Conservation (phyloP, 2,888 invertebrate genomes). For the Cybosia mesomella region DNA sequence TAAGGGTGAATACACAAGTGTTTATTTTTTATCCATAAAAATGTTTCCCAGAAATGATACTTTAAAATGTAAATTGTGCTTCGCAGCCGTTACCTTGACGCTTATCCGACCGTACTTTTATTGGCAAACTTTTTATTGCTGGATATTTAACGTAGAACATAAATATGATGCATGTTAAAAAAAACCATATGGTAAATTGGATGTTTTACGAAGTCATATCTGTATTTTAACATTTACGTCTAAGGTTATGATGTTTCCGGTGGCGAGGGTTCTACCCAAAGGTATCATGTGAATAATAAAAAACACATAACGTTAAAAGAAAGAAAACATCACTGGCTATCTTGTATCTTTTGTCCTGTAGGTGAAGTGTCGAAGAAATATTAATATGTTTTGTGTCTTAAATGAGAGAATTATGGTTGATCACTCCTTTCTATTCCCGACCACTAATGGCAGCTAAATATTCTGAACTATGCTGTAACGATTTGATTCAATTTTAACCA, state of each 20-base stretch:
- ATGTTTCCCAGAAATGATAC: not conserved
- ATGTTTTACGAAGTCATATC: constrained; percentile 15
- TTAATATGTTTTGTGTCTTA: not conserved
- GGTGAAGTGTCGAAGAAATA: not conserved
- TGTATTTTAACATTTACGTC: constrained; percentile 7
- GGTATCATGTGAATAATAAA: not conserved
- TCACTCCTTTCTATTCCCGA: too few relatives aligned
- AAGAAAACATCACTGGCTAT: not conserved
- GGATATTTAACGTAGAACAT: constrained; percentile 29
- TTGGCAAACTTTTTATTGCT: constrained; percentile 33
- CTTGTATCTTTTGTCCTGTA: not conserved
- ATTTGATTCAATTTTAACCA: too few relatives aligned
- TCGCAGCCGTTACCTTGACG: constrained; percentile 10
- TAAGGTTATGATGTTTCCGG: not conserved
- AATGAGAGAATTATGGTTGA: not conserved
- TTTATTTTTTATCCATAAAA: not conserved
- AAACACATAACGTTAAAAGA: constrained; percentile 1
- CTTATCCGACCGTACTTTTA: constrained; percentile 29
- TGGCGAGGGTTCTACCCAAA: constrained; percentile 1
- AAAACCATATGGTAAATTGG: constrained; percentile 21
- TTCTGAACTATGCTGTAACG: too few relatives aligned
- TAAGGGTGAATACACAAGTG: not conserved
- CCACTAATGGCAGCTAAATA: too few relatives aligned
- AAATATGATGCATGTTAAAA: constrained; percentile 32
- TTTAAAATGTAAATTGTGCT: not conserved